Evolutionary conservation across 1,140 invertebrate species (phyloP), one percentile per base, ranked within the genome.

Genomic region (Chironomus tepperi): DNA sequence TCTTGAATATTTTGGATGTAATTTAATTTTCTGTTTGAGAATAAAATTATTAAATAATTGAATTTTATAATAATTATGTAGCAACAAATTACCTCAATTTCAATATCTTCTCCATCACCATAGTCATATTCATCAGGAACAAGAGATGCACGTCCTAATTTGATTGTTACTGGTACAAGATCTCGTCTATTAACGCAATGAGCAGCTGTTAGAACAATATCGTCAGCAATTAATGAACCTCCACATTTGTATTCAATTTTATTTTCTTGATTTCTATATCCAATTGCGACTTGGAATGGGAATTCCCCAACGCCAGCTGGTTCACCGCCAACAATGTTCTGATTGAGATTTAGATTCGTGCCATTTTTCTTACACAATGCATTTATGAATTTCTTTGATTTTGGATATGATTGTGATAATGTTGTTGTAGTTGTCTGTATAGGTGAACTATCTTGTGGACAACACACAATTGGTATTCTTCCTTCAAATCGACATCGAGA

Each of bases 151-250:
- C 47, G 8, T 57, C 47, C 47, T 57, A 57, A 57, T 57, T n/a
- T 57, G 3, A 15, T 12, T 5, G n/a, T 57, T 15, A 5, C 15
- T 57, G 12, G 47, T n/a, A n/a, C 47, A 57, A n/a, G 5, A 15
- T 12, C n/a, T 12, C 5, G 1, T 57, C n/a, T 57, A 15, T 57
- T 80, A 15, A 86, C 81, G 75, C 86, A 87, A 78, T 92, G 90
- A 47, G 88, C 88, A 6, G 88, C 89, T 1, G 89, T 91, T 6
- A 91, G 79, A 8, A 90, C 86, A 9, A 88, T 86, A 57, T 81
- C 82, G 12, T 84, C 81, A 75, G 89, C 87, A 75, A 92, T 89
- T 1, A 92, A 78, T 7, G 89, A 84, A 18, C 87, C 89, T 2
- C 90, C 90, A 77, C 89, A 91, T 16, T 89, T 83, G 76, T 89